These are phyloP conservation scores for Babylonia areolata DNA, from an alignment of 1,140 invertebrate species.

Conservation along the genomic window DNA sequence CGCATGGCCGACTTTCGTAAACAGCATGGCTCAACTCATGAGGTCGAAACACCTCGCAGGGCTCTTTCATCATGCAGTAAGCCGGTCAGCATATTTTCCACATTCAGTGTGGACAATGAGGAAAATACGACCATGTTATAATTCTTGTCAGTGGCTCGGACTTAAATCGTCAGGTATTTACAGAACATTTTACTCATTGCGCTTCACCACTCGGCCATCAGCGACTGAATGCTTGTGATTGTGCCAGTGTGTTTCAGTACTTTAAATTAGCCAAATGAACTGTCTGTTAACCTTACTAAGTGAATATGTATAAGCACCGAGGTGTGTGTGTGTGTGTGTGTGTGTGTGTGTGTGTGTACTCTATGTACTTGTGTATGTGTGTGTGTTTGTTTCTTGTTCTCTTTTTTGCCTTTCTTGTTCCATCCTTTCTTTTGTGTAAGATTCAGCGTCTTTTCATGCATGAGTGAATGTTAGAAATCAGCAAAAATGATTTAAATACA, in stretches of 20 bases:
- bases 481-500: too few species aligned
- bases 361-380: background rate
- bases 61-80: too few species aligned
- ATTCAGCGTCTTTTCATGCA: too few species aligned
- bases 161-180: background rate
- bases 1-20: conserved; percentile 22
- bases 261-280: too few species aligned
- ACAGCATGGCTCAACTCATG: conserved; percentile 11
- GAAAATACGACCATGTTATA: background rate
- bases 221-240: too few species aligned
- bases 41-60: background rate
- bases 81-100: background rate
- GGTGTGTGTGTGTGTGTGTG: background rate
- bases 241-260: too few species aligned
- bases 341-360: background rate
- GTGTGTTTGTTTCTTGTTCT: background rate
- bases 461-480: too few species aligned
- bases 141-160: background rate
- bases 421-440: too few species aligned
- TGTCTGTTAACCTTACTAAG: too few species aligned
- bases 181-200: too few species aligned
- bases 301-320: background rate
- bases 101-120: background rate
- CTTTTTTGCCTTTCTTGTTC: too few species aligned
- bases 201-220: too few species aligned